A percentile compares a stretch with the other conserved stretches of the same genome.
These are phyloP conservation scores for Drosophila borborema DNA, from an alignment of 2,888 invertebrate genomes.

Conservation along the genomic window DNA sequence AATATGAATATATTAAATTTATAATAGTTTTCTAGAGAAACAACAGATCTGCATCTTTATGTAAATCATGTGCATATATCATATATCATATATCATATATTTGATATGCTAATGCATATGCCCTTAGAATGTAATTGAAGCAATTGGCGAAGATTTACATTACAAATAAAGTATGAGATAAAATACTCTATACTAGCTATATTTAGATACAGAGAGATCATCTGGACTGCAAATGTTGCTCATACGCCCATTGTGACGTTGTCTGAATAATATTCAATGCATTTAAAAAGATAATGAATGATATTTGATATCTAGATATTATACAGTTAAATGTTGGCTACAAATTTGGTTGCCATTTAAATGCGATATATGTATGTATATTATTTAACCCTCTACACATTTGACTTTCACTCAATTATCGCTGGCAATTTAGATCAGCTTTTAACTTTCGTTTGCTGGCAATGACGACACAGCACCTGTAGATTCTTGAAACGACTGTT, in stretches of 20 bases:
- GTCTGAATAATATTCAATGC: neutral
- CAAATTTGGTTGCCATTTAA: slow-evolving; percentile 1
- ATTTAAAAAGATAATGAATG: neutral
- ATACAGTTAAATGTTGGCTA: neutral
- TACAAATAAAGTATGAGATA: neutral
- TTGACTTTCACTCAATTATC: slow-evolving; percentile 6
- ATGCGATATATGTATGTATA: neutral
- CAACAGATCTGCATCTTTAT: neutral
- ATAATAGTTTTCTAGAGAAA: neutral
- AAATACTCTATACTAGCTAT: neutral
- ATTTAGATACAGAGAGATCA: neutral
- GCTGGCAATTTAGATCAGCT: slow-evolving; percentile 6
- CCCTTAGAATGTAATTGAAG: slow-evolving; percentile 2
- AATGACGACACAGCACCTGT: slow-evolving; percentile 33
- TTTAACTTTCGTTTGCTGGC: slow-evolving; percentile 12
- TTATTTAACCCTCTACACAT: neutral
- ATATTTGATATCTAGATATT: neutral
- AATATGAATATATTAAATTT: neutral
- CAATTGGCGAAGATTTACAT: slow-evolving; percentile 3
- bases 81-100: neutral
- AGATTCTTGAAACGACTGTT: slow-evolving; percentile 23
- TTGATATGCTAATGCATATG: neutral
- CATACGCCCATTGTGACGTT: neutral
- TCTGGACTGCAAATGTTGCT: neutral
- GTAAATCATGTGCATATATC: neutral